Base-by-base conservation (phyloP, 35 echinoderm and acorn worm genomes). In the Anneissia japonica region DNA sequence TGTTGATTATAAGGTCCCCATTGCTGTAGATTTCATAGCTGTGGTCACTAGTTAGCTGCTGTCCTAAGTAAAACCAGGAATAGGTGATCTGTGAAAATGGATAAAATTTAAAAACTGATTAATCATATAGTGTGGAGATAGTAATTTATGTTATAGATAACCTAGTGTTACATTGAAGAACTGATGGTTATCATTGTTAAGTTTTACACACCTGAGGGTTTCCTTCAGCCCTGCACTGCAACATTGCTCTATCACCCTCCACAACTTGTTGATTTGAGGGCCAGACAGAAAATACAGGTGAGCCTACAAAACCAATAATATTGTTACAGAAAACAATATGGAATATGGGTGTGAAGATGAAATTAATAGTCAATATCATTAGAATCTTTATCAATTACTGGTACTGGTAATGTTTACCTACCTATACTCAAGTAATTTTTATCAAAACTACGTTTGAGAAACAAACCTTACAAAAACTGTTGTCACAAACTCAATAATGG, bases 1-100 rank as follows among this genome's bases (percentile, higher is more conserved):
- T 97, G 33, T 72, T 74, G 33, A 97, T 86, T 19, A 79, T 46
- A 23, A 97, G 77, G 76, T 97, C 91, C 32, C 94, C 94, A 78
- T 93, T 97, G 0, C 91, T 90, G 31, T 90, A 87, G 10, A 97
- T 87, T 38, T 88, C 86, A 76, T 90, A 84, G 28, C 87, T 90
- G 39, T 84, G 56, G 55, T 90, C 41, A 14, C 83, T 97, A 26
- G 17, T 31, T 17, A 97, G 37, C 23, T 83, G 75, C 6, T 72
- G 83, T 32, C 77, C 81, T 30, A 81, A 35, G 46, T 85, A 97
- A 0, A 41, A 75, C 94, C 94, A 97, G 1, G 84, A 55, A 17
- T 93, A 80, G 32, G 30, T 40, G 21, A 64, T 64, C 51, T 64
- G 19, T 2, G 51, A 64, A 64, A 26, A 23, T 9, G 26, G 19